Evolutionary conservation across 2,113 vertebrate genomes (phyloP).

Genomic region (Paramormyrops kingsleyae): DNA sequence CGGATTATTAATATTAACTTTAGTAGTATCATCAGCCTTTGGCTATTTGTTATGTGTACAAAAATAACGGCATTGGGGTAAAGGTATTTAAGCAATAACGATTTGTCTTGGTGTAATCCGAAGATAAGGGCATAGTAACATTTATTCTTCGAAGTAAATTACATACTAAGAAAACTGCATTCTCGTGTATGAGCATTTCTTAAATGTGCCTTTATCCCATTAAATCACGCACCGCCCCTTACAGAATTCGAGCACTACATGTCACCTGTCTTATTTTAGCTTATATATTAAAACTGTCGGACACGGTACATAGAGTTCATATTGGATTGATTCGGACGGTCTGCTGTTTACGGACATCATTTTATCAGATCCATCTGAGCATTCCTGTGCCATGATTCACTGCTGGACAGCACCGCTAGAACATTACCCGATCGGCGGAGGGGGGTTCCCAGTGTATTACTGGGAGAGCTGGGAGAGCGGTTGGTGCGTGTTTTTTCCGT

Average conservation of each 20-base stretch:
- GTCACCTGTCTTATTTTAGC: neutral
- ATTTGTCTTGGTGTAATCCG: neutral
- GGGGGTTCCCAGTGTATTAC: neutral
- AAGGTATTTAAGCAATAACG: neutral
- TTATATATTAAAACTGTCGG: neutral
- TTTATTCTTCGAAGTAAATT: neutral
- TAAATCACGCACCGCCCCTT: neutral
- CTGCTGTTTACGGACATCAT: neutral
- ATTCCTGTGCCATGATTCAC: conserved; percentile 3
- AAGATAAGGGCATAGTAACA: neutral
- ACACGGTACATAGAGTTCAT: too few relatives aligned
- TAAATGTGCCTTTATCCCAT: neutral
- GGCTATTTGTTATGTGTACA: neutral
- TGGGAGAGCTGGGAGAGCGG: neutral
- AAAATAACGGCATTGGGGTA: neutral
- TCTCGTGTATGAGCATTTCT: neutral
- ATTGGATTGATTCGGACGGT: neutral
- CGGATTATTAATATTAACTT: neutral
- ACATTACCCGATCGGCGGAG: neutral
- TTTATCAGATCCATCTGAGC: conserved; percentile 14
- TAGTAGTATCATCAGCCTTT: neutral
- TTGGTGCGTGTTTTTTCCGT: neutral
- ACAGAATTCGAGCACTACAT: neutral
- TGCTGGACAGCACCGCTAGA: neutral
- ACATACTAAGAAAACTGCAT: neutral